phyloP scores from a whole-genome alignment of 1,140 invertebrate genomes.

The Harlomillsia oculata region DNA sequence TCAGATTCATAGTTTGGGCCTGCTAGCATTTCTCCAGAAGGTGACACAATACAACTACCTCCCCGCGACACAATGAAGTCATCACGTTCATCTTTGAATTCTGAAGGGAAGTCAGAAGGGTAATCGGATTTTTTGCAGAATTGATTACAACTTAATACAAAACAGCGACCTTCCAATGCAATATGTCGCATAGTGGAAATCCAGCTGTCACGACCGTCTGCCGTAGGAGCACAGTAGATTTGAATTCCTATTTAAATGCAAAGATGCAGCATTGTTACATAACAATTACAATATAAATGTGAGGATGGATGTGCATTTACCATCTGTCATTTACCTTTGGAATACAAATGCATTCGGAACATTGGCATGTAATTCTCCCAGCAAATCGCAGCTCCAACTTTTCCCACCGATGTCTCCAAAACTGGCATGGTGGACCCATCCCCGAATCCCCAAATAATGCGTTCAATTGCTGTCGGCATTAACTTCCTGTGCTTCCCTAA shows the following conservation, averaged over 20 bases:
- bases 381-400: conserved; percentile 36
- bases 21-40: conserved; percentile 15
- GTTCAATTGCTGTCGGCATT: conserved; percentile 20
- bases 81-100: background rate
- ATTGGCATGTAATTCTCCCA: conserved; percentile 40
- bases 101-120: conserved; percentile 5
- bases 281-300: too few species aligned
- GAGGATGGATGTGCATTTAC: too few species aligned
- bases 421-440: conserved; percentile 28
- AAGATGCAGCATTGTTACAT: background rate
- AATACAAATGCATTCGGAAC: conserved; percentile 21
- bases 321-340: too few species aligned
- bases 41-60: conserved; percentile 19
- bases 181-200: conserved; percentile 22
- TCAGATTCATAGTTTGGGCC: conserved; percentile 26
- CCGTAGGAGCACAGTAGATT: conserved; percentile 29
- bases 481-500: conserved; percentile 31
- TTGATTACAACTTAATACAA: conserved; percentile 28
- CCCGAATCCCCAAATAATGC: conserved; percentile 24
- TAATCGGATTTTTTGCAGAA: conserved; percentile 18
- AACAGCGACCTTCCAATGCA: conserved; percentile 28
- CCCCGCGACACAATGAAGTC: conserved; percentile 18
- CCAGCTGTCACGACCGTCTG: conserved; percentile 22
- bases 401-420: conserved; percentile 24
- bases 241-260: conserved; percentile 23